A percentile compares a stretch with the other conserved stretches of the same genome.
Evolutionary conservation across 2,797 vertebrate species (phyloP).

Genomic region (Falco rusticolus): DNA sequence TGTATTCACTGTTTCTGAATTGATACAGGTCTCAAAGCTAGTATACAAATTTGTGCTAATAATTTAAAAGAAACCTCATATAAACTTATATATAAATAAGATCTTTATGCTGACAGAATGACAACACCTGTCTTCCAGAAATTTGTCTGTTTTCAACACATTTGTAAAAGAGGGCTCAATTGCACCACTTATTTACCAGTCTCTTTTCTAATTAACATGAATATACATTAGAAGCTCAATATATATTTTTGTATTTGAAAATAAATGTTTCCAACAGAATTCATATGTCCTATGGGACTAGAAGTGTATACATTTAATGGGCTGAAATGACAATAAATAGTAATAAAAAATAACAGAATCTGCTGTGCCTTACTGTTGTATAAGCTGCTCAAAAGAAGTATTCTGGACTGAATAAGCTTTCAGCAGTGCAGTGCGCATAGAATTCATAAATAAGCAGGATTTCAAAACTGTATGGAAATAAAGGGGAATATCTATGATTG

Average conservation of each 20-base stretch:
- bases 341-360: conserved; percentile 23
- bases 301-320: conserved; percentile 3
- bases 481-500: neutral
- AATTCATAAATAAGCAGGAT: neutral
- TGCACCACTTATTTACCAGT: neutral
- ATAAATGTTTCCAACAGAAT: neutral
- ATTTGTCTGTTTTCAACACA: neutral
- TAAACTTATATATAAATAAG: neutral
- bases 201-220: neutral
- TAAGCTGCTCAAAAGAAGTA: neutral
- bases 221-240: neutral
- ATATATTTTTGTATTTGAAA: neutral
- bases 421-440: neutral
- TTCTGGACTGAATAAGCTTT: neutral
- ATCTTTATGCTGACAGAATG: neutral
- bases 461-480: neutral
- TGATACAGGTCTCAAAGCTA: neutral
- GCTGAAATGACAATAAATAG: neutral
- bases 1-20: neutral
- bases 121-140: neutral
- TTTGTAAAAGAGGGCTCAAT: neutral
- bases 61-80: neutral
- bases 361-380: neutral
- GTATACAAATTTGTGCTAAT: neutral
- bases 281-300: neutral